Base-by-base conservation (phyloP, 2,113 vertebrate genomes). In the Phaetusa simplex region DNA sequence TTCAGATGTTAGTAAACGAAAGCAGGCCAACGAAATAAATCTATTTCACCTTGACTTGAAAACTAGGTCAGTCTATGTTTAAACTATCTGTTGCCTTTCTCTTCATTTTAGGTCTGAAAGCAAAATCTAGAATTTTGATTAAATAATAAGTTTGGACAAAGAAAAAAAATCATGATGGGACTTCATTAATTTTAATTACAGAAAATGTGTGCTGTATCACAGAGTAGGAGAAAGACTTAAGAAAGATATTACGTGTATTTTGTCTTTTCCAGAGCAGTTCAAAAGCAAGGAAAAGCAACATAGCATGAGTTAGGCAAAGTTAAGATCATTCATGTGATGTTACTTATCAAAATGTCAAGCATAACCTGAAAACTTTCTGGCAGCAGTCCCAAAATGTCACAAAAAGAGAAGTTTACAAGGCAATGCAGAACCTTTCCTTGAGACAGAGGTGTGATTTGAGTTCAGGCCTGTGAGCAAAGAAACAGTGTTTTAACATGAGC, bases 261-360 rank as follows among this genome's bases (percentile, higher is more conserved):
- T 47, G 21, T 93, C n/a, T 42, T 89, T 80, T 53, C 42, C 56
- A 79, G 26, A 88, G 12, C 11, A 34, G 16, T 83, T 95, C 49
- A 74, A 77, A 93, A 85, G 42, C 21, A 78, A 69, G 16, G 14
- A 86, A 59, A 92, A 84, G 23, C 8, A 82, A 42, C 9, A 34
- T 21, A 76, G 72, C 8, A 42, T 47, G 69, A 81, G 30, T 81
- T 62, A 88, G 36, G 53, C 4, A 89, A 93, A 87, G 43, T 88
- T 91, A 90, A 90, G 83, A 82, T 82, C 55, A 43, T 76, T 93
- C 86, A 64, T 84, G 78, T 90, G 95, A 88, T 80, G 70, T 91
- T 85, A 78, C 82, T 95, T 91, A 80, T 86, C 90, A 95, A 97
- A 97, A 97, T 97, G 92, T 95, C 94, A 97, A 82, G 66, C 72